Percentiles rank a stretch among this genome's conserved stretches.
These are phyloP conservation scores for Doryteuthis pealeii DNA, from an alignment of 1,140 invertebrate genomes.

Conservation along the genomic window DNA sequence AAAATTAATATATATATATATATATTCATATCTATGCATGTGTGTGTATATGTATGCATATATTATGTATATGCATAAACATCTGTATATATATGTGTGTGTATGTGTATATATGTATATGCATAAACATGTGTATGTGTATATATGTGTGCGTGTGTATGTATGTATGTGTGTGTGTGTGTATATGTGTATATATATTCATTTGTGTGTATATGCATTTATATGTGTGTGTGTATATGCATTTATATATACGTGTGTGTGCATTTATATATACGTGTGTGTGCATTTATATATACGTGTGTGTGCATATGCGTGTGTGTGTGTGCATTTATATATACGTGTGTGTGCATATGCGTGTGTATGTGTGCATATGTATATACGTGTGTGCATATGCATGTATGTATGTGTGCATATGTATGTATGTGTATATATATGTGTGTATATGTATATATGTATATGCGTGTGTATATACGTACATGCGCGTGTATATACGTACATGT, in stretches of 20 bases:
- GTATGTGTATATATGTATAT: too few relatives aligned
- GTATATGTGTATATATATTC: not conserved
- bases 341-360: not conserved
- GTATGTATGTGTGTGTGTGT: slow-evolving; percentile 1
- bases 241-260: too few relatives aligned
- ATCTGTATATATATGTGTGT: too few relatives aligned
- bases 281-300: not conserved
- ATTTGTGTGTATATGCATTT: too few relatives aligned
- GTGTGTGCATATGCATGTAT: not conserved
- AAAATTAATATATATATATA: slow-evolving; percentile 1
- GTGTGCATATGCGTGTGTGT: not conserved
- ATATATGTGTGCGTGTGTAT: too few relatives aligned
- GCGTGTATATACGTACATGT: not conserved
- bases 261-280: not conserved
- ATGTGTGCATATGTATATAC: not conserved
- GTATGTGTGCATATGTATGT: not conserved
- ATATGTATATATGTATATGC: not conserved
- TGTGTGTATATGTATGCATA: too few relatives aligned
- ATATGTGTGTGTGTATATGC: too few relatives aligned
- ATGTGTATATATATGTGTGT: not conserved
- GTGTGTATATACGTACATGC: not conserved
- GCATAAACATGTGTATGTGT: too few relatives aligned
- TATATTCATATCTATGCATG: too few relatives aligned
- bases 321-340: not conserved
- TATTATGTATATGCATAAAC: too few relatives aligned